Percentiles rank a stretch among this genome's conserved stretches.
Conservation (phyloP, 2,888 invertebrate genomes). For the Poecilus cupreus region DNA sequence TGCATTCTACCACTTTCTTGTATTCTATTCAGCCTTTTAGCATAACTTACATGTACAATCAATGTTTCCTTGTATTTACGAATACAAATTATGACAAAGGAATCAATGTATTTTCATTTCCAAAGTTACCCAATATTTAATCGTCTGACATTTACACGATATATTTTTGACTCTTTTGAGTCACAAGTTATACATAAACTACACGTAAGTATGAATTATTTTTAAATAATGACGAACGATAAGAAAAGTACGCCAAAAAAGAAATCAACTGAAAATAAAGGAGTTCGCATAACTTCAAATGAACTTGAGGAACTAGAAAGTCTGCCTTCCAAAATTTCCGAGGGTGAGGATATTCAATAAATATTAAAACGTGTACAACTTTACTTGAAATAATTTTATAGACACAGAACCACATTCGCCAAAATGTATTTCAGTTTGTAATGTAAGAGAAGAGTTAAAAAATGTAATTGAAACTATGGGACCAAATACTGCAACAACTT, state of each 20-base stretch:
- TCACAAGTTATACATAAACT: neutral
- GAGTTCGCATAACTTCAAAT: neutral
- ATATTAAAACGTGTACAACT: neutral
- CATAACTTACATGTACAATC: slow-evolving; percentile 52
- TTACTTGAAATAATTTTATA: neutral
- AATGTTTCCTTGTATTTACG: slow-evolving; percentile 58
- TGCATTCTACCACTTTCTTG: slow-evolving; percentile 48
- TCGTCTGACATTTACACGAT: neutral
- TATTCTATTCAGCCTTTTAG: slow-evolving; percentile 50
- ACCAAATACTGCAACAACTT: slow-evolving; percentile 59
- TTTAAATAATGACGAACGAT: slow-evolving; percentile 34
- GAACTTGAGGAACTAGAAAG: neutral
- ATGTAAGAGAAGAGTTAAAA: slow-evolving; percentile 63
- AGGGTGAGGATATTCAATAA: slow-evolving; percentile 7
- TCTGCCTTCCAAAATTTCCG: slow-evolving; percentile 7
- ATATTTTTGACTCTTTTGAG: slow-evolving; percentile 41
- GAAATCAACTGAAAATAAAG: slow-evolving; percentile 9
- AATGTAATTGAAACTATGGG: slow-evolving; percentile 66
- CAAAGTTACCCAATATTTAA: neutral
- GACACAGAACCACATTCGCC: slow-evolving; percentile 35
- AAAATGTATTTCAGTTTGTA: slow-evolving; percentile 54
- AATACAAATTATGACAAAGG: slow-evolving; percentile 45
- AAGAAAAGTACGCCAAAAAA: slow-evolving; percentile 34
- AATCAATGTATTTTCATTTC: slow-evolving; percentile 21
- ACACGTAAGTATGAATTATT: slow-evolving; percentile 7